Evolutionary conservation across 2,797 vertebrate species (phyloP), one percentile per base, ranked within the genome.

Genomic region (Synaphobranchus kaupii): DNA sequence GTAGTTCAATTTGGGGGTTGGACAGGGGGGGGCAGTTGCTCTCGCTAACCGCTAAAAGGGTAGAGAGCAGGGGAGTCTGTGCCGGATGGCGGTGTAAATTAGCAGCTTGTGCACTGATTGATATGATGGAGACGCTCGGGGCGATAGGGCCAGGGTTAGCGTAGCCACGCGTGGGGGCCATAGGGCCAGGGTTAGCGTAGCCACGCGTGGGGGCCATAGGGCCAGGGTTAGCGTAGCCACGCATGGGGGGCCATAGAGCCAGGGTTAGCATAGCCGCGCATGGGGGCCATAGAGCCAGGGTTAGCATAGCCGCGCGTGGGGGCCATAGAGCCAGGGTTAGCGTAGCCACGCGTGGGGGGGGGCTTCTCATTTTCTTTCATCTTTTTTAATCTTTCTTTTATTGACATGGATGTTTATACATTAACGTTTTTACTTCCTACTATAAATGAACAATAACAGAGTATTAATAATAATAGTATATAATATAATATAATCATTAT

Each of bases 51-150:
- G 28, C 12, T 12, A 34, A 15, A 39, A 39, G 73, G 6, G 66
- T 56, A 52, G 7, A 8, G 87, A 83, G 54, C 84, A 84, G 86
- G 90, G 90, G 50, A 25, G 39, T 50, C 5, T 7, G 25, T 66
- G 22, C 3, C 1, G 17, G 15, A 31, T 8, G 58, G 83, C 47
- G 22, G 13, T 83, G 52, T 31, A 80, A 71, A 84, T 87, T 47
- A 87, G 66, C 84, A 44, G 82, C 81, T 28, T 87, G 76, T 83
- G 0, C 52, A 0, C 54, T 89, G 84, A 85, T 83, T 90, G 82
- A 88, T 91, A 87, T 86, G 86, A 90, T 89, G 84, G 52, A 34
- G 86, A 44, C 86, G 81, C 88, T 89, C 28, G 60, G 63, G 90
- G 91, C 89, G 86, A 89, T 76, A 1, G 0, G 86, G 84, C 87